Percentiles rank a stretch among this genome's conserved stretches.
These are phyloP conservation scores for Abscondita cerata DNA, from an alignment of 2,888 invertebrate genomes.

Conservation along the genomic window DNA sequence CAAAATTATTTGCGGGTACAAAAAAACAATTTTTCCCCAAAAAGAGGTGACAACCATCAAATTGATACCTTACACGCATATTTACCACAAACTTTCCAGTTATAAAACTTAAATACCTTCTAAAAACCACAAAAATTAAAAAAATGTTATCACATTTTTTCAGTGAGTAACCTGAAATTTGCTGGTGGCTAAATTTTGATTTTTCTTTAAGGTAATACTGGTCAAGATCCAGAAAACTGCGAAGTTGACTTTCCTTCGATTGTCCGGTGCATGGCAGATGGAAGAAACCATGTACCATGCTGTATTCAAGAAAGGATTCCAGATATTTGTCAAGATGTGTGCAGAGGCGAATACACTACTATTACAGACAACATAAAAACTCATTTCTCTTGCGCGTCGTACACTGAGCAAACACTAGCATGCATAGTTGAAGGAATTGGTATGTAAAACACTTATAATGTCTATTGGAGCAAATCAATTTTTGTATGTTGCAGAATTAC, in stretches of 20 bases:
- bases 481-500: constrained; percentile 63
- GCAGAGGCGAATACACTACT: constrained; percentile 83
- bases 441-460: constrained; percentile 55
- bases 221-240: constrained; percentile 81
- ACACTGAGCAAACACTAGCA: constrained; percentile 81
- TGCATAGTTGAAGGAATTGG: constrained; percentile 84
- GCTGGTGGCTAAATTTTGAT: no score
- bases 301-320: constrained; percentile 83
- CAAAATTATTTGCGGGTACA: no score
- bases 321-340: constrained; percentile 85
- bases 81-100: no score
- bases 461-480: neutral
- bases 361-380: constrained; percentile 85
- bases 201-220: constrained; percentile 76
- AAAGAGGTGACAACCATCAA: no score
- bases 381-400: constrained; percentile 83
- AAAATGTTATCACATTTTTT: no score
- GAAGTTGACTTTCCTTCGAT: constrained; percentile 82
- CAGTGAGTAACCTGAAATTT: neutral
- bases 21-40: no score
- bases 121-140: no score
- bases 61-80: no score
- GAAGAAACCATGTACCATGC: constrained; percentile 85
- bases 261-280: constrained; percentile 80
- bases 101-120: no score